phyloP scores from a whole-genome alignment of 2,888 invertebrate genomes.

The Dasypolia templi region DNA sequence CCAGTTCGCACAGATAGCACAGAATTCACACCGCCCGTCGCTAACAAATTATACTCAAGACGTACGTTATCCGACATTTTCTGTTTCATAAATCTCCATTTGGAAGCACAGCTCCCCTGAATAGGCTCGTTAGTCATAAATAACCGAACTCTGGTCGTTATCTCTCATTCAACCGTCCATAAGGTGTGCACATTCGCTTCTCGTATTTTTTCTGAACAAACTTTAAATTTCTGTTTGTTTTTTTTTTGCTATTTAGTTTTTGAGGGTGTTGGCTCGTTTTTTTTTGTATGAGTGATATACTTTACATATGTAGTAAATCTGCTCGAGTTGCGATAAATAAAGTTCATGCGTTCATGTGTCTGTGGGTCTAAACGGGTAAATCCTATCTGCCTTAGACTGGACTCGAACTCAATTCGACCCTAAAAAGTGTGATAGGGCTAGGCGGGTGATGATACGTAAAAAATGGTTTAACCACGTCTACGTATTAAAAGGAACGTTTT shows the following conservation, averaged over 20 bases:
- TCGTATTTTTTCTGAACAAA: slow-evolving; percentile 66
- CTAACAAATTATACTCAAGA: slow-evolving; percentile 83
- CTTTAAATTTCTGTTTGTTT: slow-evolving; percentile 75
- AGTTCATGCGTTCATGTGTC: not conserved
- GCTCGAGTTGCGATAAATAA: not conserved
- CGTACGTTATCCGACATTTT: slow-evolving; percentile 86
- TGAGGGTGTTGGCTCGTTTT: slow-evolving; percentile 9
- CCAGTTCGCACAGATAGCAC: slow-evolving; percentile 59
- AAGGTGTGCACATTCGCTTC: slow-evolving; percentile 73
- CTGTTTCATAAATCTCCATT: slow-evolving; percentile 89
- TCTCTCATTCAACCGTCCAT: slow-evolving; percentile 84
- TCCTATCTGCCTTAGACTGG: not conserved
- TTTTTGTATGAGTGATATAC: not conserved
- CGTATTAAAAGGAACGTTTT: not conserved
- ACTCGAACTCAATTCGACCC: not conserved
- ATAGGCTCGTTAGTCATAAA: slow-evolving; percentile 90
- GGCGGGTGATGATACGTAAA: not conserved
- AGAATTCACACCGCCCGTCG: slow-evolving; percentile 63
- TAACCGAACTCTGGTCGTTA: slow-evolving; percentile 89
- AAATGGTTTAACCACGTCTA: not conserved
- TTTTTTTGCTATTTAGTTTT: slow-evolving; percentile 62
- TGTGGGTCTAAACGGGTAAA: not conserved
- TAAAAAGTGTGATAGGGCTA: not conserved
- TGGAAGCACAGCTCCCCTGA: slow-evolving; percentile 83
- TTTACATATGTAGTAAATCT: not conserved